Evolutionary conservation across 2,888 invertebrate species (phyloP), one percentile per base, ranked within the genome.

Genomic region (Schizaphis graminum): DNA sequence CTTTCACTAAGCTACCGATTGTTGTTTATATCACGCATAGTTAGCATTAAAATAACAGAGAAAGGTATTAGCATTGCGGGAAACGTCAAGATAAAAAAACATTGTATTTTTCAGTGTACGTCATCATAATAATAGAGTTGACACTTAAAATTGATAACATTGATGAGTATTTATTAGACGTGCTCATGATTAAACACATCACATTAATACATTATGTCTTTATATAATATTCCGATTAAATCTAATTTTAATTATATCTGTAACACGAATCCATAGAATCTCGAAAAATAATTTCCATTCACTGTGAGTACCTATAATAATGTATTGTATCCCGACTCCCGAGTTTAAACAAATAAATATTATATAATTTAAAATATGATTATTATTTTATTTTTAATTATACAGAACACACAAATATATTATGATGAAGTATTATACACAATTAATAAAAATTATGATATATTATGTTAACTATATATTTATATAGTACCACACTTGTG

Each of bases 1-100:
- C 35, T 4, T 86, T 61, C 89, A 26, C 49, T 93, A 93, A 93
- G 90, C 93, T 85, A 90, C 93, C 84, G 86, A 90, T 93, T 61
- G 89, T 57, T 85, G 89, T 93, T 85, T 85, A 47, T 85, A 86
- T 89, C 93, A 93, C 93, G 93, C 35, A 85, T 85, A 85, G 85
- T 93, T 90, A 41, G 93, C 56, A 41, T 93, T 61, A 86, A 93
- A 93, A 93, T 57, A 85, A 49, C 90, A 47, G 85, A 89, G 57
- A 49, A 87, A 93, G 56, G 89, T 56, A 57, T 77, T 56, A 57
- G n/a, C 57, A 44, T 44, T 4, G 57, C 26, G 26, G n/a, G 35
- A 85, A 89, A 61, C 90, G 85, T 90, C 90, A 61, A 93, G 90
- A 93, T 93, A 85, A 90, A 47, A 91, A 77, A 35, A 86, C 35